phyloP scores from a whole-genome alignment of 2,888 invertebrate species.

The Odontothrips loti region DNA sequence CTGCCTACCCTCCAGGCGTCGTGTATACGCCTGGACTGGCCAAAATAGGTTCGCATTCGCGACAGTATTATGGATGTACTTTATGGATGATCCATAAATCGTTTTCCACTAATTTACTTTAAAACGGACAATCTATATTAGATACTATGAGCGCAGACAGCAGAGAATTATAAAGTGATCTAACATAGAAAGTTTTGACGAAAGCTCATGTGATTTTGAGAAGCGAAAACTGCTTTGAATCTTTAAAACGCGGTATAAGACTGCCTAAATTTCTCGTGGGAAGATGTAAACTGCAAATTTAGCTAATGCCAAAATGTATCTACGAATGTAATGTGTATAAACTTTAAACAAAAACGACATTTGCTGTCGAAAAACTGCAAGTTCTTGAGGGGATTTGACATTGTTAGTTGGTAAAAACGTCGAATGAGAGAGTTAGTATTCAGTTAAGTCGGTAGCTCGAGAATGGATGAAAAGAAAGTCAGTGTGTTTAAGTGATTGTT shows the following conservation, averaged over 20 bases:
- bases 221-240: neutral
- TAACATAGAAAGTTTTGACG: neutral
- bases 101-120: too few relatives aligned
- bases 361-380: constrained; percentile 23
- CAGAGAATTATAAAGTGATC: neutral
- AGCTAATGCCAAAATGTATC: neutral
- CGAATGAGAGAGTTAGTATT: neutral
- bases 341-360: neutral
- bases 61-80: too few relatives aligned
- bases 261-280: neutral
- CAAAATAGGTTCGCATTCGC: too few relatives aligned
- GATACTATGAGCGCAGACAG: too few relatives aligned
- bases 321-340: neutral
- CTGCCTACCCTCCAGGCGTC: too few relatives aligned
- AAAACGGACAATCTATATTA: too few relatives aligned
- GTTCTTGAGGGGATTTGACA: constrained; percentile 16
- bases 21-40: too few relatives aligned
- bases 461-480: too few relatives aligned
- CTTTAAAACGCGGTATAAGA: neutral
- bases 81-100: too few relatives aligned
- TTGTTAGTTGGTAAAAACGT: neutral
- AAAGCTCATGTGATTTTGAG: neutral
- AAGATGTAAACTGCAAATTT: neutral
- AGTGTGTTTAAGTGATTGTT: too few relatives aligned
- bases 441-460: neutral